These are phyloP conservation scores for Capitella teleta DNA, from an alignment of 1,140 invertebrate genomes.

Conservation along the genomic window DNA sequence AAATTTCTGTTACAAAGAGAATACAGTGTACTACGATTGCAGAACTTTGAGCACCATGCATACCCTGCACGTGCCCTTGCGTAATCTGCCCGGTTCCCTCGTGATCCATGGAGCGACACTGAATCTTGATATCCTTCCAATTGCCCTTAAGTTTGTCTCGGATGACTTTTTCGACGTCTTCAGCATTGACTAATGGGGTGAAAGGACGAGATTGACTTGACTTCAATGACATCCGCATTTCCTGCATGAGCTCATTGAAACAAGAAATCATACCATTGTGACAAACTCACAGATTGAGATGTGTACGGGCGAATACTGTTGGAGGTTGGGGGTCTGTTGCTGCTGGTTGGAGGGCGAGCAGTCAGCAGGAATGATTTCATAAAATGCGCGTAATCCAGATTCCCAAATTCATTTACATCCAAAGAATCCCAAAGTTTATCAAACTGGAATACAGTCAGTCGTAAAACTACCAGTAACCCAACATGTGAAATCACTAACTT, in stretches of 20 bases:
- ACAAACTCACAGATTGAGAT: no score
- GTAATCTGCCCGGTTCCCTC: not conserved
- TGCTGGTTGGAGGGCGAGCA: no score
- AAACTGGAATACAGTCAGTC: constrained; percentile 19
- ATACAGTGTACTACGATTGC: constrained; percentile 5
- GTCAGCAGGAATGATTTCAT: no score
- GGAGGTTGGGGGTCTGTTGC: no score
- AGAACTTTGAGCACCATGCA: no score
- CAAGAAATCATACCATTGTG: no score
- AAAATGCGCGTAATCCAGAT: constrained; percentile 32
- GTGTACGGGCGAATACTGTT: no score
- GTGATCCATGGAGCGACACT: not conserved
- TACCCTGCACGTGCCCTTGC: not conserved
- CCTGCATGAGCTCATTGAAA: no score
- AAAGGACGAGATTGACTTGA: not conserved
- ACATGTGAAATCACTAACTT: constrained; percentile 18
- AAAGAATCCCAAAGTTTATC: constrained; percentile 23
- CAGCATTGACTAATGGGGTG: constrained; percentile 30
- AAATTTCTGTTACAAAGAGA: constrained; percentile 23
- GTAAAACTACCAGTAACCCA: not conserved
- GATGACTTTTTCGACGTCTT: constrained; percentile 21
- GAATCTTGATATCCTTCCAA: not conserved
- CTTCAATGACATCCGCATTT: no score
- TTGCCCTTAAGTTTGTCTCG: constrained; percentile 21
- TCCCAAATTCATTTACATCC: constrained; percentile 30